phyloP scores from a whole-genome alignment of 2,113 vertebrate species.

The Percina caprodes region DNA sequence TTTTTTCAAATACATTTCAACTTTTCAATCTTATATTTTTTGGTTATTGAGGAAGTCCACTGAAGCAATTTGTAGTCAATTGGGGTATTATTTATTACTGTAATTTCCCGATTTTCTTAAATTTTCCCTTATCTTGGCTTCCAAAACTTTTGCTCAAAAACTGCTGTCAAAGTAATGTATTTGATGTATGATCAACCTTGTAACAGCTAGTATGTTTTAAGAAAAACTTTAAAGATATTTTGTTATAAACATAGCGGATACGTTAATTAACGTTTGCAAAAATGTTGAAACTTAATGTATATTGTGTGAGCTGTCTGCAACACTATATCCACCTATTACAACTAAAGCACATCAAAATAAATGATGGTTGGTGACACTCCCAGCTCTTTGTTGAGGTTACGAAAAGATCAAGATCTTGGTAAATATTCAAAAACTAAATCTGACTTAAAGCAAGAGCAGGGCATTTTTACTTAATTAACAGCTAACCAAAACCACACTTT shows the following conservation, averaged over 20 bases:
- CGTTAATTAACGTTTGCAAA: too few relatives aligned
- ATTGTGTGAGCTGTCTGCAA: not conserved
- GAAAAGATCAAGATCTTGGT: not conserved
- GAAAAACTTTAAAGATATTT: too few relatives aligned
- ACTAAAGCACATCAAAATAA: not conserved
- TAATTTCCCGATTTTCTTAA: not conserved
- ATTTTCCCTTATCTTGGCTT: not conserved
- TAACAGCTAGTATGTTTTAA: too few relatives aligned
- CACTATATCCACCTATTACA: not conserved
- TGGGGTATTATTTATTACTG: not conserved
- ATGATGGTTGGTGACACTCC: not conserved
- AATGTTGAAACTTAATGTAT: not conserved
- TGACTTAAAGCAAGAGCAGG: too few relatives aligned
- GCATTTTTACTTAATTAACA: too few relatives aligned
- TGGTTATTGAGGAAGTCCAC: not conserved
- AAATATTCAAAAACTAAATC: not conserved
- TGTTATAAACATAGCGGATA: too few relatives aligned
- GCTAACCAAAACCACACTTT: too few relatives aligned
- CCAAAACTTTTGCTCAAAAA: not conserved
- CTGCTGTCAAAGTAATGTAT: not conserved
- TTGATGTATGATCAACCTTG: not conserved
- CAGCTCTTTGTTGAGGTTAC: not conserved
- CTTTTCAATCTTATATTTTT: not conserved
- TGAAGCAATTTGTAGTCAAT: not conserved
- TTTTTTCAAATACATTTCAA: not conserved